These are phyloP conservation scores for Microplitis demolitor DNA, from an alignment of 1,140 invertebrate species.

Conservation along the genomic window DNA sequence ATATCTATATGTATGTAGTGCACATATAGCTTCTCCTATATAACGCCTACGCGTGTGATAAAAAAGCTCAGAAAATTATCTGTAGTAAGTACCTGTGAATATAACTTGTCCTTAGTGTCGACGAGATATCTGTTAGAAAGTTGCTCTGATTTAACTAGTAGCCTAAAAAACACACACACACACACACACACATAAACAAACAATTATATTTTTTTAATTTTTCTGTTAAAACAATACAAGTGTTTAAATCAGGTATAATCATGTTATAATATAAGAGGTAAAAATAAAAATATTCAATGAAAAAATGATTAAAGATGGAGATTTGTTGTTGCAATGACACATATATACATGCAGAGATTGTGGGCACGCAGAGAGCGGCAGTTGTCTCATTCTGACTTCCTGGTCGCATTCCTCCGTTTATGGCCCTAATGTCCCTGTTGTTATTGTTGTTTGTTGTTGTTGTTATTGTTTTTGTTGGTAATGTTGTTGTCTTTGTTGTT, in stretches of 20 bases:
- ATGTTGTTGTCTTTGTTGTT: too few relatives aligned
- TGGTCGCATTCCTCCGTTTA: constrained; percentile 21
- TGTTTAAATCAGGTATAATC: too few relatives aligned
- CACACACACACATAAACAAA: too few relatives aligned
- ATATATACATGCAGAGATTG: background rate
- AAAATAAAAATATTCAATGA: too few relatives aligned
- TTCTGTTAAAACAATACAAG: too few relatives aligned
- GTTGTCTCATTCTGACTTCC: constrained; percentile 14
- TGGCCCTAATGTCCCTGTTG: constrained; percentile 6
- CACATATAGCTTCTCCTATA: background rate
- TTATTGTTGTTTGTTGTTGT: background rate
- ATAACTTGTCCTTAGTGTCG: background rate
- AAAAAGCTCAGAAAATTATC: constrained; percentile 19
- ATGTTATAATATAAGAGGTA: too few relatives aligned
- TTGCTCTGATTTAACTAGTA: background rate
- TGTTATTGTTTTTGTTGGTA: background rate
- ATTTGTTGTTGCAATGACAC: constrained; percentile 10
- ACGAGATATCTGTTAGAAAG: background rate
- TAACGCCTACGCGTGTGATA: constrained; percentile 20
- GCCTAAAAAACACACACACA: too few relatives aligned
- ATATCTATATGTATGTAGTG: background rate
- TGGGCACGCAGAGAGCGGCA: too few relatives aligned
- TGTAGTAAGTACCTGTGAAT: constrained; percentile 18
- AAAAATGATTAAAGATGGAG: background rate
- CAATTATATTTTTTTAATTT: too few relatives aligned